A percentile compares a stretch with the other conserved stretches of the same genome.
Conservation (phyloP, 2,113 vertebrate genomes). For the Oreochromis niloticus region DNA sequence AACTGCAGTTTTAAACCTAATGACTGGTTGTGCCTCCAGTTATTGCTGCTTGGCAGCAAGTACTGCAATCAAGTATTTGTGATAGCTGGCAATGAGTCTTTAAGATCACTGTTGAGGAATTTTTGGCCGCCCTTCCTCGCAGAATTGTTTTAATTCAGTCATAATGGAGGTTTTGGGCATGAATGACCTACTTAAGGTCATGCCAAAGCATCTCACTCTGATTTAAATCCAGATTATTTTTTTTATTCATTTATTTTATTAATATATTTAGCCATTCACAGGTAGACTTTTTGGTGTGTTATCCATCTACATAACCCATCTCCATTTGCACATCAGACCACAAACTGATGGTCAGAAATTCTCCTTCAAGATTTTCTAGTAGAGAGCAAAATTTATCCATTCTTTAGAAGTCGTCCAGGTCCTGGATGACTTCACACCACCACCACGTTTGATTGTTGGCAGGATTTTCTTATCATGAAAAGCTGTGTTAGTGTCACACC, state of each 20-base stretch:
- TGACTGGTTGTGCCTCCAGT: not conserved
- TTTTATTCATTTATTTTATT: not conserved
- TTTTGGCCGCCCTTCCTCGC: too few species aligned
- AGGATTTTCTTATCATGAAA: not conserved
- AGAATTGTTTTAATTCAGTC: not conserved
- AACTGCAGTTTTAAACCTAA: not conserved
- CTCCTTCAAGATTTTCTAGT: not conserved
- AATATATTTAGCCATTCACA: not conserved
- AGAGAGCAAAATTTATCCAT: not conserved
- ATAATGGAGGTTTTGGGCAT: not conserved
- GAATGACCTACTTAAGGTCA: not conserved
- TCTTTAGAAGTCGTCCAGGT: not conserved
- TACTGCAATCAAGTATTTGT: not conserved
- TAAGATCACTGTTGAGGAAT: rapidly evolving
- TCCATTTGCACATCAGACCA: not conserved
- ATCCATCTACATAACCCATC: not conserved
- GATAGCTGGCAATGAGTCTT: not conserved
- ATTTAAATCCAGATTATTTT: not conserved
- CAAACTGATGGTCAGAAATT: not conserved
- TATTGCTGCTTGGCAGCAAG: not conserved
- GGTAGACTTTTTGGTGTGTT: not conserved
- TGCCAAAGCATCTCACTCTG: not conserved
- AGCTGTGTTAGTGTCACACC: not conserved
- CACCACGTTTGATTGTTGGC: not conserved
- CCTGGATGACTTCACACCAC: not conserved